A percentile compares a stretch with the other conserved stretches of the same genome.
Evolutionary conservation across 2,888 invertebrate genomes (phyloP).

Genomic region (Phlogophora meticulosa): DNA sequence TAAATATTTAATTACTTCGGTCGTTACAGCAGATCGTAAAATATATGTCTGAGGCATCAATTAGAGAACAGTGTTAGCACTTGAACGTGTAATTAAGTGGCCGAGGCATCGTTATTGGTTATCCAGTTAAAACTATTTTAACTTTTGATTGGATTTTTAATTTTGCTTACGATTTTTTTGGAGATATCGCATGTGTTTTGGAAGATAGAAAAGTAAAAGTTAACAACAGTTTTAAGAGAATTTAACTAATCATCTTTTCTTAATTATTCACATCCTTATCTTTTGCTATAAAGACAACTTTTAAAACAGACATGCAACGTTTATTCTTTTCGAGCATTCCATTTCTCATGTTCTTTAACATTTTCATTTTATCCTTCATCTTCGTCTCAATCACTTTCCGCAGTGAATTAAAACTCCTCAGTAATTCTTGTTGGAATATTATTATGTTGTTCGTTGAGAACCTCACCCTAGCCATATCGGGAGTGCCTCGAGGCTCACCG

Average conservation of each 20-base stretch:
- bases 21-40: conserved; percentile 78
- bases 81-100: conserved; percentile 80
- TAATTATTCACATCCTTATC: not conserved
- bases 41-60: conserved; percentile 78
- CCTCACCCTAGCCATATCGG: conserved; percentile 76
- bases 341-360: conserved; percentile 1
- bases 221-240: not conserved
- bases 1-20: conserved; percentile 79
- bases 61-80: conserved; percentile 77
- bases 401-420: conserved; percentile 57
- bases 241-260: not conserved
- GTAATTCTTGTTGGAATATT: conserved; percentile 66
- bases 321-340: not conserved
- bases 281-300: not conserved
- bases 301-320: not conserved
- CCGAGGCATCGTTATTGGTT: conserved; percentile 73
- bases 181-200: not conserved
- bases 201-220: not conserved
- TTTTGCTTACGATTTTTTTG: conserved; percentile 11
- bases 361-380: conserved; percentile 21
- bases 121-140: conserved; percentile 68
- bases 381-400: conserved; percentile 35
- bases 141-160: conserved; percentile 34
- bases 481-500: conserved; percentile 73
- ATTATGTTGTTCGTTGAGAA: conserved; percentile 71